Base-by-base conservation (phyloP, 2,113 vertebrate genomes). In the Thinocorus orbignyianus region DNA sequence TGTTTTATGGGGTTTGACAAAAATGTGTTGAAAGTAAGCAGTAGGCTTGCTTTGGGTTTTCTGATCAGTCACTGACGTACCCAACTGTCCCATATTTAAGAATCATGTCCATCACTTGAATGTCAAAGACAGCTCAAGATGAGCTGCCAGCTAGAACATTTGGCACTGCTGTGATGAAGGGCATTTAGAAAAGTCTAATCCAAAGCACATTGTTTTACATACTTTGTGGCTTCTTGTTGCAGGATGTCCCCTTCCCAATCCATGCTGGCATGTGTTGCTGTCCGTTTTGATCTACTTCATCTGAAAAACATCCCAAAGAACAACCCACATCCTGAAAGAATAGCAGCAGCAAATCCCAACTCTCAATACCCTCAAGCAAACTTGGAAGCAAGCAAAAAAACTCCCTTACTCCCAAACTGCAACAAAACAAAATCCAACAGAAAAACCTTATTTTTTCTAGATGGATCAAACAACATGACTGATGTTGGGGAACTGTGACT, bases 151-250 rank as follows among this genome's bases (percentile, higher is more conserved):
- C 72, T 64, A 94, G 69, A 90, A 82, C 57, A 90, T 54, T 84
- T 33, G 57, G 57, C 57, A 54, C 62, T 31, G 16, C 64, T 84
- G 68, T 61, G 55, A 95, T 62, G 70, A 95, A 90, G 68, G 66
- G 7, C 72, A 91, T 82, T 74, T 57, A 70, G 87, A 90, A 80
- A 86, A 84, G 19, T 54, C 35, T 94, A 86, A 92, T 87, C 49
- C 31, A 35, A 90, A 91, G 52, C 80, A 94, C 83, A 85, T 46
- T 87, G 69, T 85, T 94, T 77, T 85, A 95, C 80, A 65, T 90
- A 95, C 80, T 86, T 86, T 66, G 87, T 86, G 48, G 54, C 70
- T 93, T 94, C 85, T 93, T 81, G 17, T 88, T 95, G 64, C 91
- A 95, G 81, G 64, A 82, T 57, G 84, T 86, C 58, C 37, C 72